Conservation (phyloP, 2,888 invertebrate species). For the Acanthacorydalis orientalis region DNA sequence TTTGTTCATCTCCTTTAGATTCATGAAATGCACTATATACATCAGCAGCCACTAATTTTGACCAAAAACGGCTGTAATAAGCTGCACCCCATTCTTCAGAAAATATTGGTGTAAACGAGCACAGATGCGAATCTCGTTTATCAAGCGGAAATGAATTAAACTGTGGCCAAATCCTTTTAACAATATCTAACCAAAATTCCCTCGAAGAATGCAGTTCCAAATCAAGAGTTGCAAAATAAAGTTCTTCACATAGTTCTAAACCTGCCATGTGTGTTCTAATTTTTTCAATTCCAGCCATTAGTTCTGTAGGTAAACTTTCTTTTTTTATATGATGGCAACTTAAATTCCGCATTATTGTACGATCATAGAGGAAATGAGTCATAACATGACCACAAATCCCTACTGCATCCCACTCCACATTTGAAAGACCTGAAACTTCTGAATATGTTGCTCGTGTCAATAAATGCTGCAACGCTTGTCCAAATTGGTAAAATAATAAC, state of each 20-base stretch:
- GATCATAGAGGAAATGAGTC: slow-evolving; percentile 60
- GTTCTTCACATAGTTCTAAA: slow-evolving; percentile 58
- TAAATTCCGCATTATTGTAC: slow-evolving; percentile 35
- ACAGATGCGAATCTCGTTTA: slow-evolving; percentile 68
- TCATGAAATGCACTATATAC: slow-evolving; percentile 73
- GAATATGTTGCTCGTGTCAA: slow-evolving; percentile 66
- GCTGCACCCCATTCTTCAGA: slow-evolving; percentile 72
- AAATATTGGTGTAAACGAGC: slow-evolving; percentile 71
- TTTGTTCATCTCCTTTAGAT: slow-evolving; percentile 32
- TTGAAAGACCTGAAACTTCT: slow-evolving; percentile 70
- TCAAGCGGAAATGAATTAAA: slow-evolving; percentile 62
- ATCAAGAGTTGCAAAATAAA: slow-evolving; percentile 71
- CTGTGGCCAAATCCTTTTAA: slow-evolving; percentile 61
- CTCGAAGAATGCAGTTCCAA: slow-evolving; percentile 60
- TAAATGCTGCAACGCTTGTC: slow-evolving; percentile 71
- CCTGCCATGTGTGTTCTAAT: slow-evolving; percentile 61
- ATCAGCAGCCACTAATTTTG: slow-evolving; percentile 80
- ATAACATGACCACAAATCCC: slow-evolving; percentile 72
- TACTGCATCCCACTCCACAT: slow-evolving; percentile 88
- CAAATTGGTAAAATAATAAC: slow-evolving; percentile 70
- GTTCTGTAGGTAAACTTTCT: slow-evolving; percentile 47
- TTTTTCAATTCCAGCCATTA: slow-evolving; percentile 42
- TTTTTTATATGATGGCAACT: slow-evolving; percentile 61
- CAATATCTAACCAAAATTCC: slow-evolving; percentile 70
- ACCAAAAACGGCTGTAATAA: slow-evolving; percentile 75